Conservation (phyloP, 1,140 invertebrate species). For the Ridgeia piscesae region DNA sequence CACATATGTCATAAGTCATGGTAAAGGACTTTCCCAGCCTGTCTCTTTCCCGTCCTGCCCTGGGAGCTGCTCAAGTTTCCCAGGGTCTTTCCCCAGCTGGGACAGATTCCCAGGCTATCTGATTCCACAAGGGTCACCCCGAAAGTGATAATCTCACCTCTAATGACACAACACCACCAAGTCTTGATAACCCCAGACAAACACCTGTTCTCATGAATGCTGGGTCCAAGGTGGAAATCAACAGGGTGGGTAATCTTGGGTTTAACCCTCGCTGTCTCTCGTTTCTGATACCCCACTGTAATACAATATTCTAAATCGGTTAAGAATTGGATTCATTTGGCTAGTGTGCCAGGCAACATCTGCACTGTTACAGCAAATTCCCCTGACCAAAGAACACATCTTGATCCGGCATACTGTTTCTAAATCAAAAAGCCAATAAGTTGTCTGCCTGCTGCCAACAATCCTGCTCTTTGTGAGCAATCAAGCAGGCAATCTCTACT, state of each 20-base stretch:
- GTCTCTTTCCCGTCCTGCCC: not conserved
- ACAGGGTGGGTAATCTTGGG: not conserved
- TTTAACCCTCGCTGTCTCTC: not conserved
- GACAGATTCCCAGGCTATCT: not conserved
- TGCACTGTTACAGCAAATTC: not conserved
- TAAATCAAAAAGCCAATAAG: not conserved
- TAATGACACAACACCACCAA: not conserved
- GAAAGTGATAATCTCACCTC: not conserved
- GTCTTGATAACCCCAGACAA: not conserved
- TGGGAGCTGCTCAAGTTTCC: not conserved
- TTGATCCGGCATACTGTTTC: not conserved
- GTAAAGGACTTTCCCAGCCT: not conserved
- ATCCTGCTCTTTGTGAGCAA: not conserved
- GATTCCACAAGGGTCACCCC: not conserved
- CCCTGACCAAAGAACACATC: not conserved
- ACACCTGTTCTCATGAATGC: not conserved
- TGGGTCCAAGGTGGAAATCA: not conserved
- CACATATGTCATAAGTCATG: not conserved
- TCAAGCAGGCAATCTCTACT: not conserved
- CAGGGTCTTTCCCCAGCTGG: conserved; percentile 2
- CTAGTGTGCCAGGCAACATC: not conserved
- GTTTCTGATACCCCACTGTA: not conserved
- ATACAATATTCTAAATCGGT: not conserved
- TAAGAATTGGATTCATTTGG: not conserved
- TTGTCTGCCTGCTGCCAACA: not conserved